phyloP scores from a whole-genome alignment of 2,888 invertebrate genomes.

The Calliphora vomitoria region DNA sequence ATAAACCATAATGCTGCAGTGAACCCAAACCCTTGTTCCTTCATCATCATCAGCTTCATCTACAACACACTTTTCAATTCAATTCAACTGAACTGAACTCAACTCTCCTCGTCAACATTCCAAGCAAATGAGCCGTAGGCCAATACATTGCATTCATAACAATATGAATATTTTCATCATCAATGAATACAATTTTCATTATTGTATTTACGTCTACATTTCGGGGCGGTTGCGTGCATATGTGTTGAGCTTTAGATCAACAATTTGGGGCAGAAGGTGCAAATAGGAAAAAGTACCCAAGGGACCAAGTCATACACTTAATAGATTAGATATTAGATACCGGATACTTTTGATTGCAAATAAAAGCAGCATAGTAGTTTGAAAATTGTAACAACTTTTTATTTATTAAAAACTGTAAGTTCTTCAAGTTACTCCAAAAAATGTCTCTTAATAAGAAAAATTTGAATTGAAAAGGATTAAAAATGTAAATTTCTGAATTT shows the following conservation, averaged over 20 bases:
- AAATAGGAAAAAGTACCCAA: not conserved
- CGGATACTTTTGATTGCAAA: too few species aligned
- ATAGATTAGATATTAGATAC: too few species aligned
- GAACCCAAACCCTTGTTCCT: conserved; percentile 9
- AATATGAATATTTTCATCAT: conserved; percentile 68
- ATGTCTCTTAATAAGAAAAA: too few species aligned
- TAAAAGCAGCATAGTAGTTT: too few species aligned
- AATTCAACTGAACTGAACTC: conserved; percentile 47
- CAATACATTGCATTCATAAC: conserved; percentile 67
- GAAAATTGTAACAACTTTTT: too few species aligned
- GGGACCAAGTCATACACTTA: too few species aligned
- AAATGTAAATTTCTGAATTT: too few species aligned
- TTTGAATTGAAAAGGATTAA: too few species aligned
- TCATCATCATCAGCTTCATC: not conserved
- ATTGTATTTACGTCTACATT: conserved; percentile 56
- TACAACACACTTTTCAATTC: conserved; percentile 51
- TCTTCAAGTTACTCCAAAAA: too few species aligned
- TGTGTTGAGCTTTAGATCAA: not conserved
- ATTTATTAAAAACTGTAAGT: too few species aligned
- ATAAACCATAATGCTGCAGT: conserved; percentile 40
- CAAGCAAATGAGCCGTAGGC: conserved; percentile 71
- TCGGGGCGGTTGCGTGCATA: not conserved
- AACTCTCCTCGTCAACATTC: conserved; percentile 64
- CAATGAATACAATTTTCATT: conserved; percentile 72
- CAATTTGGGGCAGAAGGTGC: not conserved